These are phyloP conservation scores for Perithous albicinctus DNA, from an alignment of 2,888 invertebrate genomes.

Conservation along the genomic window DNA sequence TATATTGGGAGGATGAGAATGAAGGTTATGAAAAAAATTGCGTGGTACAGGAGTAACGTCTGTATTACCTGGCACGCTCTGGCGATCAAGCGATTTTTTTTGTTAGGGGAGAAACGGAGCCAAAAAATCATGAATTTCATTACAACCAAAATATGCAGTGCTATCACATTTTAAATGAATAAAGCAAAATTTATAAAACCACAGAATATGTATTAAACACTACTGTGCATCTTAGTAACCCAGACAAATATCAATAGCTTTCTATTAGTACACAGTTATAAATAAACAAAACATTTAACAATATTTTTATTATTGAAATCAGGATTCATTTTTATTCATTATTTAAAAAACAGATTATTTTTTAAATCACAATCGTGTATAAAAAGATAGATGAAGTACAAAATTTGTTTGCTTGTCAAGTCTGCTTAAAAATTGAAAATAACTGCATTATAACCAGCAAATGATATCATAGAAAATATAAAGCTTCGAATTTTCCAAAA, in stretches of 20 bases:
- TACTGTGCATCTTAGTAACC: not conserved
- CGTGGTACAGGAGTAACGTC: slow-evolving; percentile 54
- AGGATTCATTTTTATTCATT: too few species aligned
- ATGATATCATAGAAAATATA: too few species aligned
- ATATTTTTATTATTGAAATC: too few species aligned
- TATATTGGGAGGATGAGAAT: slow-evolving; percentile 48
- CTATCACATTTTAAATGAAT: not conserved
- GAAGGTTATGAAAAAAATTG: slow-evolving; percentile 64
- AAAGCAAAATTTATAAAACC: not conserved
- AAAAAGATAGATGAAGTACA: too few species aligned
- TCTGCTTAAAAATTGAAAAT: too few species aligned
- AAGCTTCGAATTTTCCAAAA: too few species aligned
- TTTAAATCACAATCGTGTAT: too few species aligned
- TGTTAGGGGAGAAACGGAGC: not conserved
- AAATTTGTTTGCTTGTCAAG: too few species aligned
- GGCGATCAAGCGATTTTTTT: slow-evolving; percentile 30
- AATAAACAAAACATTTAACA: too few species aligned
- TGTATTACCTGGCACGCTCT: slow-evolving; percentile 60
- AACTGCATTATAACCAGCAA: too few species aligned
- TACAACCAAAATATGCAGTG: slow-evolving; percentile 3
- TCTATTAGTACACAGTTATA: not conserved
- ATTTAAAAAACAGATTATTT: too few species aligned
- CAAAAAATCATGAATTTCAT: slow-evolving; percentile 39
- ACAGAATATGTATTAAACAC: not conserved
- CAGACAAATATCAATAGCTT: not conserved